A percentile compares a stretch with the other conserved stretches of the same genome.
Conservation (phyloP, 2,797 vertebrate species). For the Jordanella pulchra region DNA sequence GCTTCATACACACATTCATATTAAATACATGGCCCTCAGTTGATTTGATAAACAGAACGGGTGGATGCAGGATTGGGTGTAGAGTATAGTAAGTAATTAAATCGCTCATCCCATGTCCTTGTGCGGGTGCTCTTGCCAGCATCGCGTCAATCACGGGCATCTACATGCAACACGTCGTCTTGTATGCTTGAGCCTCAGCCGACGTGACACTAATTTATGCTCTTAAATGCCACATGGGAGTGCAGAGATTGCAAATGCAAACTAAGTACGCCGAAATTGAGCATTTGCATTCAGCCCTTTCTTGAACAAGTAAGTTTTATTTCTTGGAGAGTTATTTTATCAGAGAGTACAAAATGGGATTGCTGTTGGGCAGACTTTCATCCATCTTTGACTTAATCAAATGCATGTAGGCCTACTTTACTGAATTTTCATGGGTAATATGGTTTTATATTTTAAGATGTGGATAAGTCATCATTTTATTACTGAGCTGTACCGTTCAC, state of each 20-base stretch:
- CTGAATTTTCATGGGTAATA: neutral
- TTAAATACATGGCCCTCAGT: conserved; percentile 78
- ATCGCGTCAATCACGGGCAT: conserved; percentile 76
- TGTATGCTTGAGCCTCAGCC: conserved; percentile 67
- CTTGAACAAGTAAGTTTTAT: conserved; percentile 52
- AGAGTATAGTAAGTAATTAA: conserved; percentile 76
- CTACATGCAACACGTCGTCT: conserved; percentile 72
- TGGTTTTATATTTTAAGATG: neutral
- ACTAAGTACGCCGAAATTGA: conserved; percentile 58
- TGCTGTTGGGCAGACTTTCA: neutral
- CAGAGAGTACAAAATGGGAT: neutral
- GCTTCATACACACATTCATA: conserved; percentile 78
- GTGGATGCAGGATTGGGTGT: conserved; percentile 65
- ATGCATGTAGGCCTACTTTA: neutral
- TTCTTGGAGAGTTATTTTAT: conserved; percentile 54
- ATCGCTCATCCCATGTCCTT: conserved; percentile 75
- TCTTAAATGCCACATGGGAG: conserved; percentile 77
- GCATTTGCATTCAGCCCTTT: conserved; percentile 64
- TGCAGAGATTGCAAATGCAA: conserved; percentile 67
- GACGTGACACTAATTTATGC: conserved; percentile 80
- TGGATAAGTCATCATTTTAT: neutral
- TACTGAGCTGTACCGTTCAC: neutral
- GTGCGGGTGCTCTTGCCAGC: conserved; percentile 64
- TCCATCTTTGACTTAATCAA: neutral
- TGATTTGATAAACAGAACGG: conserved; percentile 78